Conservation (phyloP, 1,140 invertebrate species). For the Drosophila asahinai region DNA sequence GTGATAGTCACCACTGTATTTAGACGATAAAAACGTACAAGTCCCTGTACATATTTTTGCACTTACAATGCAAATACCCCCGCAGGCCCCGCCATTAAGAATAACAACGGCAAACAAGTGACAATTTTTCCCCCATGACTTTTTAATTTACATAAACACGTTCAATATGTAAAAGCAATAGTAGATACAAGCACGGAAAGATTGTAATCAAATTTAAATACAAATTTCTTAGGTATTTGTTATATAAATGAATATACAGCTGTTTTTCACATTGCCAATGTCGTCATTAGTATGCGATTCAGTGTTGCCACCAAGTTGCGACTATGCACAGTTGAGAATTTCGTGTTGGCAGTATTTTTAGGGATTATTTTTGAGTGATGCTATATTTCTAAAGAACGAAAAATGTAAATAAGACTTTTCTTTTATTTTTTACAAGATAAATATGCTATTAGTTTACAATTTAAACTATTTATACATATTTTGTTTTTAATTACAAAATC, state of each 20-base stretch:
- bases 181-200: neutral
- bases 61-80: conserved; percentile 9
- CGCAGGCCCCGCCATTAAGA: neutral
- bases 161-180: conserved; percentile 4
- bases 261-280: neutral
- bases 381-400: too few species aligned
- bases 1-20: neutral
- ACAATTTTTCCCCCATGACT: conserved; percentile 2
- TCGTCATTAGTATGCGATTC: too few species aligned
- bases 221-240: neutral
- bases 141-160: conserved; percentile 33
- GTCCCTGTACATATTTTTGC: conserved; percentile 20
- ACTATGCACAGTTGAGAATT: neutral
- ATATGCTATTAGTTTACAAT: too few species aligned
- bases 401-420: too few species aligned
- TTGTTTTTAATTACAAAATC: too few species aligned
- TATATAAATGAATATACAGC: neutral
- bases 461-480: too few species aligned
- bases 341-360: too few species aligned
- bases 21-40: conserved; percentile 1
- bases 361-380: neutral
- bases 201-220: conserved; percentile 4
- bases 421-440: neutral
- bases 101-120: conserved; percentile 10
- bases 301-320: too few species aligned